Evolutionary conservation across 2,888 invertebrate species (phyloP).

Genomic region (Tipula lateralis): DNA sequence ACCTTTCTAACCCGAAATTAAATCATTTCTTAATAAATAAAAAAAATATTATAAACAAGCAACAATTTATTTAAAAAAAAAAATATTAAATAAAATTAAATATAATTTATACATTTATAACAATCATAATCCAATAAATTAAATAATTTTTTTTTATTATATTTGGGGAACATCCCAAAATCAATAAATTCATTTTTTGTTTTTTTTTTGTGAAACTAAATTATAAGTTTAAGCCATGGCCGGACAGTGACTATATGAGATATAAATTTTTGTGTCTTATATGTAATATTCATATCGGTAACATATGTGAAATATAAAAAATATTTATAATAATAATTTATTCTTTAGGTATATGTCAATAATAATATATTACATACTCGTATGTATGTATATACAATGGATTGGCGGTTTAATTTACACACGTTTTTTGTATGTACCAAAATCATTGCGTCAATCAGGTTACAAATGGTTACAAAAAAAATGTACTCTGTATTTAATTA

Average conservation of each 20-base stretch:
- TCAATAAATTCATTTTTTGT: not conserved
- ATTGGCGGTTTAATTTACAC: not conserved
- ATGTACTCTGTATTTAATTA: not conserved
- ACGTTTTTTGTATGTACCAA: not conserved
- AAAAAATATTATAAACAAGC: not conserved
- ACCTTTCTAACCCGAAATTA: conserved; percentile 15
- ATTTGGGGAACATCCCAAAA: not conserved
- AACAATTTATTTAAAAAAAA: not conserved
- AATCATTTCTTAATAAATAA: not conserved
- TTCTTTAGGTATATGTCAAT: conserved; percentile 4
- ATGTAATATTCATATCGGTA: not conserved
- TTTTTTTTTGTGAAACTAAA: not conserved
- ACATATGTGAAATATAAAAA: not conserved
- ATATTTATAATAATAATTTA: conserved; percentile 1
- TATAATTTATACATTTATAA: conserved; percentile 24
- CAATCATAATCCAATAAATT: conserved; percentile 21
- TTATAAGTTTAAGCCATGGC: conserved; percentile 7
- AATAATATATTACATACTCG: not conserved
- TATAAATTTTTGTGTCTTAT: not conserved
- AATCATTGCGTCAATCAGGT: not conserved
- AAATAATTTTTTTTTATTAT: not conserved
- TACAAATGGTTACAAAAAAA: not conserved
- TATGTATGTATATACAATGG: not conserved
- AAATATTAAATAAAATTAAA: not conserved
- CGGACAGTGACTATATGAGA: not conserved